Conservation (phyloP, 2,797 vertebrate genomes). For the Betta splendens region DNA sequence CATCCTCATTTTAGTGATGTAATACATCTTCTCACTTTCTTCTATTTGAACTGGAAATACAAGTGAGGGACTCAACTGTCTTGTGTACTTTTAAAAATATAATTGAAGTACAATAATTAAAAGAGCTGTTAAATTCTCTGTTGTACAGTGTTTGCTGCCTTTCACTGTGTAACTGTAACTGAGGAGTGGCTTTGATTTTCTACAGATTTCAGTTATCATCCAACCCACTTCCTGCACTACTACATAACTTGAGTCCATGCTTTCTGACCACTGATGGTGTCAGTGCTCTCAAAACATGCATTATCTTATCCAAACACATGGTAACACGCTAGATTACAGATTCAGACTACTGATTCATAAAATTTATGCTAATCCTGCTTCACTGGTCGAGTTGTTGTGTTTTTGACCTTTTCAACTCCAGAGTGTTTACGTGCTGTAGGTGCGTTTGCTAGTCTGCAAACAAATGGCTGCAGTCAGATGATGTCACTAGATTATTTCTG, state of each 20-base stretch:
- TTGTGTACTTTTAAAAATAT: too few relatives aligned
- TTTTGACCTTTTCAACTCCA: conserved; percentile 6
- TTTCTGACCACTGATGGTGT: not conserved
- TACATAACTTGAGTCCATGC: too few relatives aligned
- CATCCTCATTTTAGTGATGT: not conserved
- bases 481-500: conserved; percentile 15
- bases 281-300: not conserved
- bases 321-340: not conserved
- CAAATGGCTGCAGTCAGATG: conserved; percentile 22
- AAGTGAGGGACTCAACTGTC: too few relatives aligned
- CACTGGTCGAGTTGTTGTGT: not conserved
- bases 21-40: not conserved
- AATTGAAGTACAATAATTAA: not conserved
- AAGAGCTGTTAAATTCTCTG: not conserved
- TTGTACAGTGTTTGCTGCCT: not conserved
- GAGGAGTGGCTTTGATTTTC: too few relatives aligned
- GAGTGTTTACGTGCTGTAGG: conserved; percentile 21
- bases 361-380: conserved; percentile 27
- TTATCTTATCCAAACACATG: not conserved
- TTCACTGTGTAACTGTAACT: not conserved
- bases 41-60: not conserved
- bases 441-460: conserved; percentile 14
- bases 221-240: too few relatives aligned
- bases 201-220: too few relatives aligned
- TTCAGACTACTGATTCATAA: not conserved